Base-by-base conservation (phyloP, 2,888 invertebrate species). In the Galeopsomyia nigrocyanea region DNA sequence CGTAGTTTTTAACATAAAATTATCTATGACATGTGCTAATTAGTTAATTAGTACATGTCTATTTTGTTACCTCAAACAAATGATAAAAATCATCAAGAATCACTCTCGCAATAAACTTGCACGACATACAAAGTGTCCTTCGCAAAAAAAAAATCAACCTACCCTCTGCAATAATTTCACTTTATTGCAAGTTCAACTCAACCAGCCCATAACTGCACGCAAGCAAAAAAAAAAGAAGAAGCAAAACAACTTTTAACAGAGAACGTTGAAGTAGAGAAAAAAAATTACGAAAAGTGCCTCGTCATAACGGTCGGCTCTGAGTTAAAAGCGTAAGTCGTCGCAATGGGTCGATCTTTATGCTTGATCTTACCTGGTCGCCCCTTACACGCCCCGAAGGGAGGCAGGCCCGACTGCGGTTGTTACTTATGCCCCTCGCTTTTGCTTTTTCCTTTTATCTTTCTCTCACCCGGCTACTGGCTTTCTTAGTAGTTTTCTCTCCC, bases 271-370 rank as follows among this genome's bases (percentile, higher is more conserved):
- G 22, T n/a, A 39, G n/a, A 49, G 10, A 26, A 46, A 68, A 50
- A 68, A 55, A 63, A 53, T 73, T 50, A 71, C 65, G 69, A 69
- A 58, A 78, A 76, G 76, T 47, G 56, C 77, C 79, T 80, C 78
- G 81, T 82, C 82, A 82, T 83, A 83, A 83, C 83, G 83, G 83
- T 83, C 83, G 82, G 3, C 26, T 79, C 78, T 77, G 77, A 78
- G 55, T 56, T 26, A 39, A 39, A 39, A 39, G 39, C 39, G 39
- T 39, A 39, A 39, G 39, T 39, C 19, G 19, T 26, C 26, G 26
- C 21, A n/a, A 26, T 5, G 79, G 80, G 80, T 78, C 80, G 81
- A 84, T 85, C 84, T 84, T 83, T 84, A 82, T 82, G 80, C 78
- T 80, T 82, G 83, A 82, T 82, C 83, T 83, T 82, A 81, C 83